Evolutionary conservation across 92 coral and sea anemone genomes (phyloP).

Genomic region (Heliopora coerulea): DNA sequence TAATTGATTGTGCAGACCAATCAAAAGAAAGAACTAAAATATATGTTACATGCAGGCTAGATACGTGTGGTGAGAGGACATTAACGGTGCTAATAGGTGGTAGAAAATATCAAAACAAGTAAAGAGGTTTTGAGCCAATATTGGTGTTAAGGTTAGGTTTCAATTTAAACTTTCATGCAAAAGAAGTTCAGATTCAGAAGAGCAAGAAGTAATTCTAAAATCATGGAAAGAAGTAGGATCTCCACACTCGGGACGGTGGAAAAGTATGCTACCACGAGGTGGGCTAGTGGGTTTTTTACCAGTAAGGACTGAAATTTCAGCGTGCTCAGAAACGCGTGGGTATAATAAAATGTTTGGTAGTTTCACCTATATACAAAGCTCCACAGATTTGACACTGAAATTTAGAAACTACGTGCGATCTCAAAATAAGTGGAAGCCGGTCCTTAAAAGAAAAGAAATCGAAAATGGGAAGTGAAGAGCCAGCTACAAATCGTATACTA

Average conservation of each 20-base stretch:
- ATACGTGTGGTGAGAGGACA: no score
- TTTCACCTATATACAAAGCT: slow-evolving; percentile 5
- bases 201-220: no score
- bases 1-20: no score
- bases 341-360: background rate
- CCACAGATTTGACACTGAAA: background rate
- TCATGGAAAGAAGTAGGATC: background rate
- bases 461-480: background rate
- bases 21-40: no score
- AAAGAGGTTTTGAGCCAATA: no score
- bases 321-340: background rate
- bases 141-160: no score
- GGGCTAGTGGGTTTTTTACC: background rate
- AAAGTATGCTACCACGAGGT: background rate
- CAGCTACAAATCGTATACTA: background rate
- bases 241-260: background rate
- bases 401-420: slow-evolving; percentile 1
- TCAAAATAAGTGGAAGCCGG: background rate
- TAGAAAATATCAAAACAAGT: no score
- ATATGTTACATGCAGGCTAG: no score
- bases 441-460: background rate
- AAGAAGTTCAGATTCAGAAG: no score
- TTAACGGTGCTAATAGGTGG: no score
- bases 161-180: no score
- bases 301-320: background rate